A percentile compares a stretch with the other conserved stretches of the same genome.
These are phyloP conservation scores for Sericinus montela DNA, from an alignment of 2,888 invertebrate genomes.

Conservation along the genomic window DNA sequence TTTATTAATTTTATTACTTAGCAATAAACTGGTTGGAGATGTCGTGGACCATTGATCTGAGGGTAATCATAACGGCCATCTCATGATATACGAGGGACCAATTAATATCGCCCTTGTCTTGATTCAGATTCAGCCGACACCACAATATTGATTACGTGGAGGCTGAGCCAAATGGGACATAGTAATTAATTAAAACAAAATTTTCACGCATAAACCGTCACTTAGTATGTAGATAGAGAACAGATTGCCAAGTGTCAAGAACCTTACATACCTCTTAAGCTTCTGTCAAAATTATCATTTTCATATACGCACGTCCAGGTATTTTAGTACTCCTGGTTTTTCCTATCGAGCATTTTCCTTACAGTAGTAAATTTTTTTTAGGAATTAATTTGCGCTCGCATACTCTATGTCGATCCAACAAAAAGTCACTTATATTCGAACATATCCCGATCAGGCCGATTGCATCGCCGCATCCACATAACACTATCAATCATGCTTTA, in stretches of 20 bases:
- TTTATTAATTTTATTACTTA: slow-evolving; percentile 17
- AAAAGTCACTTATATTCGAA: slow-evolving; percentile 21
- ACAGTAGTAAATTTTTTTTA: too few species aligned
- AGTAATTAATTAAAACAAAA: slow-evolving; percentile 65
- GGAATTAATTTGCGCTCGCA: slow-evolving; percentile 3
- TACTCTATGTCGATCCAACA: background rate
- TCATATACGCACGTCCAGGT: too few species aligned
- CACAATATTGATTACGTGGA: slow-evolving; percentile 56
- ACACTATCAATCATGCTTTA: slow-evolving; percentile 72
- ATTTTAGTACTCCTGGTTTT: too few species aligned
- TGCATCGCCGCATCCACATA: slow-evolving; percentile 34
- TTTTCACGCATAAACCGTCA: too few species aligned
- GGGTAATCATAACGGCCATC: slow-evolving; percentile 43
- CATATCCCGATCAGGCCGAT: slow-evolving; percentile 25
- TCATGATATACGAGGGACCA: slow-evolving; percentile 50
- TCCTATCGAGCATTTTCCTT: too few species aligned
- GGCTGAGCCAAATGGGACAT: slow-evolving; percentile 55
- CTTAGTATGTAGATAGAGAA: too few species aligned
- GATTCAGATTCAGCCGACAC: slow-evolving; percentile 38
- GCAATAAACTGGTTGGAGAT: slow-evolving; percentile 23
- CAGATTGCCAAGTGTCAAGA: too few species aligned
- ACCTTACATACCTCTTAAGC: too few species aligned
- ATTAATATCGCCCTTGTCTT: slow-evolving; percentile 60
- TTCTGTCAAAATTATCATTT: too few species aligned
- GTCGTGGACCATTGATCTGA: slow-evolving; percentile 29